Evolutionary conservation across 2,888 invertebrate genomes (phyloP), one percentile per base, ranked within the genome.

Genomic region (Drosophila yooni): DNA sequence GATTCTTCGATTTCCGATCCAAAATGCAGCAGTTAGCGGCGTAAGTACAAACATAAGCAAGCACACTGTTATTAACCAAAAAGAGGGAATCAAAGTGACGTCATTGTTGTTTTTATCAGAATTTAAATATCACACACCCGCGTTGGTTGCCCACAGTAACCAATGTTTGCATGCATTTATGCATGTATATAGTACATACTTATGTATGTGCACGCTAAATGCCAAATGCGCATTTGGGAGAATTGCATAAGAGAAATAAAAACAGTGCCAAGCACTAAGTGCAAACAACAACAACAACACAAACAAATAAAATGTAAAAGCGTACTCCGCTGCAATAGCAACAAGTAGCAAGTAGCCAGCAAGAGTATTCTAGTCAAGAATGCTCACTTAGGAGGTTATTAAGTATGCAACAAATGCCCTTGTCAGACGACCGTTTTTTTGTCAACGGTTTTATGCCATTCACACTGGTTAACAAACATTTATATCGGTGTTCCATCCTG

Each of bases 211-310:
- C 43, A 46, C 40, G 40, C 51, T 34, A 48, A 63, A 51, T 54
- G 74, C 74, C 67, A 85, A 82, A 74, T 82, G 80, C 85, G 82
- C 85, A 79, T 57, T 84, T 67, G 54, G 43, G 36, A 51, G 57
- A 58, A 60, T 82, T 82, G 78, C 86, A 85, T 85, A 82, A 82
- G 69, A 69, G 69, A 69, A 57, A 63, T 50, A 53, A 34, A 58
- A 69, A 69, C 60, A 76, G 51, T 56, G 69, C 67, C 70, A 72
- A 76, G 70, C 67, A 67, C 70, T 68, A 71, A 76, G 54, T 81
- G 63, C 65, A 71, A 70, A 46, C 46, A 46, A 25, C 46, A 76
- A 54, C 54, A 68, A 64, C 69, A 36, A 36, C 71, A 85, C 70
- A 76, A 79, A 69, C 59, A 71, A 63, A 63, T 51, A 70, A 59